Conservation (phyloP, 2,113 vertebrate species). For the Sander lucioperca region DNA sequence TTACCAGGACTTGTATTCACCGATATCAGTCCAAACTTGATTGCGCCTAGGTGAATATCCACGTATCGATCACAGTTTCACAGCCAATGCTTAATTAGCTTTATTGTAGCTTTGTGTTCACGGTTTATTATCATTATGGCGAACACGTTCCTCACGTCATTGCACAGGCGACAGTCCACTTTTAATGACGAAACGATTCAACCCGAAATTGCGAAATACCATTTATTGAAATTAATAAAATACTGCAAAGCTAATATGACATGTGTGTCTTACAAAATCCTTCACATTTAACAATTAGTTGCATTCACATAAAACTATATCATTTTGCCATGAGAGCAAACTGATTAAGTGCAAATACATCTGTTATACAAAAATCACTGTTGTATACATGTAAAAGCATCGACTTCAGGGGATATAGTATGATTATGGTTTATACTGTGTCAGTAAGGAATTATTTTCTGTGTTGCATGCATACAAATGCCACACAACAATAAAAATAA, state of each 20-base stretch:
- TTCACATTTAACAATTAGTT: background rate
- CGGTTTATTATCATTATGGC: constrained; percentile 84
- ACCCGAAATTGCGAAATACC: constrained; percentile 36
- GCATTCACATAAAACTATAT: background rate
- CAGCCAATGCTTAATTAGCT: constrained; percentile 30
- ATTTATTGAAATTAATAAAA: constrained; percentile 15
- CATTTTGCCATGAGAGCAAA: background rate
- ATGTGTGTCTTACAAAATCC: background rate
- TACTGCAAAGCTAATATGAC: background rate
- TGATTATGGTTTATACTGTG: background rate
- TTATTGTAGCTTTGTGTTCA: constrained; percentile 70
- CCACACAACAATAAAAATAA: background rate
- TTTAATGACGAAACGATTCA: constrained; percentile 70
- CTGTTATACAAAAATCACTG: background rate
- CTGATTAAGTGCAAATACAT: background rate
- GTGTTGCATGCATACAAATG: constrained; percentile 11
- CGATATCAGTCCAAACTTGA: background rate
- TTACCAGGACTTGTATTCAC: background rate
- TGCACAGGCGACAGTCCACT: constrained; percentile 68
- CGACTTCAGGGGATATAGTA: background rate
- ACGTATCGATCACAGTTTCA: constrained; percentile 2
- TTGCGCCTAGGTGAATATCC: background rate
- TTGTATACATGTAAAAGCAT: background rate
- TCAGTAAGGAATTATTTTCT: background rate
- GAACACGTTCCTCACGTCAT: constrained; percentile 82